phyloP scores from a whole-genome alignment of 2,888 invertebrate species.

The Heliothis peltigera region DNA sequence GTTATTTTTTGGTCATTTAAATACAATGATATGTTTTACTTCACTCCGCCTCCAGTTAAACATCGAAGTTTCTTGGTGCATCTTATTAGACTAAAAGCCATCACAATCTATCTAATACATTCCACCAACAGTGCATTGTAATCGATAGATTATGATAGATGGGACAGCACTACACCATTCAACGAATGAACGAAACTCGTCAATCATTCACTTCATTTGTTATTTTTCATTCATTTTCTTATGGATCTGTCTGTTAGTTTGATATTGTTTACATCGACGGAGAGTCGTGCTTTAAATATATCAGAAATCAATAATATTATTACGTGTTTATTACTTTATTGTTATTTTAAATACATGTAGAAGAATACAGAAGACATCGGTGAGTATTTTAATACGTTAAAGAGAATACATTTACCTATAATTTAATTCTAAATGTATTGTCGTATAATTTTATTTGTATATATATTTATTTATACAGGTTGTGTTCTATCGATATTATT shows the following conservation, averaged over 20 bases:
- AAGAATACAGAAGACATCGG: conserved; percentile 12
- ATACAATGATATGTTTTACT: no score
- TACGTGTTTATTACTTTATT: neutral
- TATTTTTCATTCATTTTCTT: neutral
- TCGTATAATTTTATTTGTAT: neutral
- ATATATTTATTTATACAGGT: conserved; percentile 6
- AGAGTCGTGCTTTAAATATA: conserved; percentile 9
- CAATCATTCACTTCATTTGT: neutral
- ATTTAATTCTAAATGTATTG: neutral
- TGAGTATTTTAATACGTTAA: conserved; percentile 23
- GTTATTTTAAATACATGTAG: conserved; percentile 32
- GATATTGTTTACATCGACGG: neutral
- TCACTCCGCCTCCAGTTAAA: no score
- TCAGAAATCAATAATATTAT: conserved; percentile 4
- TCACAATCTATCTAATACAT: no score
- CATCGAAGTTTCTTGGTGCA: no score
- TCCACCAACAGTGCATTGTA: neutral
- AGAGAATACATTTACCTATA: neutral
- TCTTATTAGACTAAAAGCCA: conserved; percentile 2
- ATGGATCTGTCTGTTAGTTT: conserved; percentile 20
- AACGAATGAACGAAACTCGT: conserved; percentile 1
- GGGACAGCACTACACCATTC: neutral
- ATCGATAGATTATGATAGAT: conserved; percentile 16
- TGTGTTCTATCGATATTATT: conserved; percentile 1
- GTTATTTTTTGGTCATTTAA: no score